A percentile compares a stretch with the other conserved stretches of the same genome.
phyloP scores from a whole-genome alignment of 2,113 vertebrate genomes.

The Hemiprocne comata region DNA sequence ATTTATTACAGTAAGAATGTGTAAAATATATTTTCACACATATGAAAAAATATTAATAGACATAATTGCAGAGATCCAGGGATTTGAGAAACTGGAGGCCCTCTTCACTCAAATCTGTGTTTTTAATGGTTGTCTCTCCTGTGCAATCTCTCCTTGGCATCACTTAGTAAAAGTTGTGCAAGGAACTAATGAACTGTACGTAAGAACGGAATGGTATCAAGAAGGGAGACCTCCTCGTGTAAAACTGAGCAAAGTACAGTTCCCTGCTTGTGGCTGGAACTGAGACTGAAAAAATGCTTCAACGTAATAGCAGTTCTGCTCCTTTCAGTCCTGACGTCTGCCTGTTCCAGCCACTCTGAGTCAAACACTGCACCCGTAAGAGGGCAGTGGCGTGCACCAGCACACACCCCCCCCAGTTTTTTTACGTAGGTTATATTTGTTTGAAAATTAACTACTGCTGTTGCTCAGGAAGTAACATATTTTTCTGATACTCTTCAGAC shows the following conservation, averaged over 20 bases:
- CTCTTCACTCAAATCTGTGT: background rate
- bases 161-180: background rate
- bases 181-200: background rate
- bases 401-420: background rate
- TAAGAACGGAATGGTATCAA: fast-evolving
- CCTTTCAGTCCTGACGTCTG: background rate
- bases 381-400: conserved; percentile 1
- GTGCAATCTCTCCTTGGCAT: background rate
- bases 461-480: background rate
- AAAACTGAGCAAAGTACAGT: background rate
- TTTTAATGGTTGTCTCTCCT: background rate
- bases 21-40: background rate
- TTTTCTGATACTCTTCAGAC: background rate
- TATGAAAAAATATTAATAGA: background rate
- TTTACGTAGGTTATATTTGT: background rate
- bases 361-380: background rate
- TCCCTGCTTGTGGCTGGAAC: background rate
- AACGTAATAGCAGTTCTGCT: background rate
- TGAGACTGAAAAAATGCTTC: background rate
- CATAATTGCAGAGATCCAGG: background rate
- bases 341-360: background rate
- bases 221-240: background rate
- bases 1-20: background rate
- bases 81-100: background rate
- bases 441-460: conserved; percentile 52